Evolutionary conservation across 2,113 vertebrate species (phyloP).

Genomic region (Ariopsis seemanni): DNA sequence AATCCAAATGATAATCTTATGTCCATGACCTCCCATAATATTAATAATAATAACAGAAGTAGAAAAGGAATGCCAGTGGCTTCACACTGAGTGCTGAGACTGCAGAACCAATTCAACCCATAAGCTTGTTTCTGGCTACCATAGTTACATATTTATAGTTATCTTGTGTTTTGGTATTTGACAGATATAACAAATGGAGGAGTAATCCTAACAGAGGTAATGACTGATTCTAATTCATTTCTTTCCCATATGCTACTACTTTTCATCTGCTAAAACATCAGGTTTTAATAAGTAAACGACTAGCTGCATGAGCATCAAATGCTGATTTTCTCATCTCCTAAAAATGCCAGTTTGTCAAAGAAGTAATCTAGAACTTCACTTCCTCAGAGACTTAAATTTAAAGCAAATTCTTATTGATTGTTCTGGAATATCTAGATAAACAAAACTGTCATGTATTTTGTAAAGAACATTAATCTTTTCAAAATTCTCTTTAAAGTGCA

Average conservation of each 20-base stretch:
- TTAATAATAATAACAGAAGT: not conserved
- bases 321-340: not conserved
- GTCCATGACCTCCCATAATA: not conserved
- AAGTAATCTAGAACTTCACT: not conserved
- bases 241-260: not conserved
- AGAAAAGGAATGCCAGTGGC: not conserved
- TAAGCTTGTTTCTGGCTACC: not conserved
- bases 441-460: not conserved
- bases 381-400: not conserved
- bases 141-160: conserved; percentile 3
- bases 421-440: not conserved
- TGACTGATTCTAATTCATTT: not conserved
- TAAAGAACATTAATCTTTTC: not conserved
- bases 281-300: not conserved
- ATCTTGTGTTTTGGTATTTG: not conserved
- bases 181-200: not conserved
- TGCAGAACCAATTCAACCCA: not conserved
- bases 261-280: not conserved
- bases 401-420: not conserved
- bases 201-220: not conserved
- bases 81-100: conserved; percentile 6
- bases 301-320: not conserved
- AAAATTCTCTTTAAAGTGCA: not conserved
- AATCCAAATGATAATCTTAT: not conserved
- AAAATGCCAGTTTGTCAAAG: not conserved